phyloP scores from a whole-genome alignment of 64 coral and sea anemone genomes.

The Stichodactyla helianthus region DNA sequence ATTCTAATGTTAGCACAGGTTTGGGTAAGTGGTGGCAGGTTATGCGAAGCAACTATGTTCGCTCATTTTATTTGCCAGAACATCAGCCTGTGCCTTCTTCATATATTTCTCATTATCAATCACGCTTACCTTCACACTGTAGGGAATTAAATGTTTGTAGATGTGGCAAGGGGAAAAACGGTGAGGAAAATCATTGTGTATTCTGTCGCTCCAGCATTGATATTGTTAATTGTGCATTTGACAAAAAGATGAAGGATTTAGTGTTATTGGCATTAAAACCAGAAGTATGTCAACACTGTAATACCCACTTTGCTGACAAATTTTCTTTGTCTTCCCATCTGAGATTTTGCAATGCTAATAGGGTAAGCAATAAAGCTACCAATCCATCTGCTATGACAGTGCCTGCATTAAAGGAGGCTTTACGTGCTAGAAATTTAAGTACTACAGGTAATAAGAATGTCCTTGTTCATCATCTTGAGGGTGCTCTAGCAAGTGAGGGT shows the following conservation, averaged over 20 bases:
- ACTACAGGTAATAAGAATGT: constrained; percentile 36
- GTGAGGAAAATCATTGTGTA: neutral
- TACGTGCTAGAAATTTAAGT: constrained; percentile 27
- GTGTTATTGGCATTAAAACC: constrained; percentile 9
- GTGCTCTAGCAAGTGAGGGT: constrained; percentile 15
- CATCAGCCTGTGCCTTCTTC: constrained; percentile 32
- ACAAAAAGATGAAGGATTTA: too few species aligned
- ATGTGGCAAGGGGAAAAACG: constrained; percentile 37
- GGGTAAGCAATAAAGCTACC: neutral
- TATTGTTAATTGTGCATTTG: neutral
- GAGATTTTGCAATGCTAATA: neutral
- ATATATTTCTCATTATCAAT: constrained; percentile 45
- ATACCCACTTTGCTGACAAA: constrained; percentile 30
- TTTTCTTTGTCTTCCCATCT: constrained; percentile 3
- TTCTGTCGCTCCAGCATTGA: neutral
- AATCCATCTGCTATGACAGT: constrained; percentile 23
- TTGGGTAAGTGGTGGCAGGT: constrained; percentile 66
- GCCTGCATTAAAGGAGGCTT: constrained; percentile 33
- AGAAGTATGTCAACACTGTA: constrained; percentile 6
- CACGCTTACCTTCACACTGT: constrained; percentile 39
- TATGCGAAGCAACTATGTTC: constrained; percentile 47
- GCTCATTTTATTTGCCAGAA: constrained; percentile 52
- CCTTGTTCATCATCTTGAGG: constrained; percentile 24
- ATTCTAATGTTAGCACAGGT: neutral
- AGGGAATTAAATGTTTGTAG: constrained; percentile 1